Base-by-base conservation (phyloP, 2,888 invertebrate species). In the Pachycephus smyrnensis region DNA sequence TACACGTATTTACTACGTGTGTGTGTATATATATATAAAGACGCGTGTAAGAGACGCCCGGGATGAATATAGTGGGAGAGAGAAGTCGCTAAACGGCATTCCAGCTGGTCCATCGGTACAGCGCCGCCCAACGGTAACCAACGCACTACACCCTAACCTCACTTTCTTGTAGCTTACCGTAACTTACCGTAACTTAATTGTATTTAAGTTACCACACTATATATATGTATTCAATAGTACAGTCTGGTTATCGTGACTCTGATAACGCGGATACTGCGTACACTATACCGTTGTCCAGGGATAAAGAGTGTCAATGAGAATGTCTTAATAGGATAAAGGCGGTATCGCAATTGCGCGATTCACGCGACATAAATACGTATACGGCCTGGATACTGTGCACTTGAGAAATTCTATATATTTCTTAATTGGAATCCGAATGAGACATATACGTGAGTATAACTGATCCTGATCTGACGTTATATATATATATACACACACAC, bases 61-160 rank as follows among this genome's bases (percentile, higher is more conserved):
- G 81, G 85, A 87, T 82, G 86, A 84, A 81, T 79, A 82, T 83
- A 83, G 82, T 81, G 82, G 87, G 89, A 90, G 89, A 88, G 89
- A 87, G 89, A 91, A 91, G 91, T 90, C 89, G 90, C 89, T 90
- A 88, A 90, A 88, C 91, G 89, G 86, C 91, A 91, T 91, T 91
- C 91, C 91, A 89, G 86, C 82, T 88, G 86, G 86, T 85, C 86
- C 88, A 88, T 89, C 89, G 55, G 55, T 55, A 55, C 89, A 89
- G 86, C 89, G 89, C 90, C 90, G 88, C 90, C 90, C 90, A 91
- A 90, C 91, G 91, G 91, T 91, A 91, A 90, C 91, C 88, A 88
- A 87, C 88, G 88, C 89, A 86, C 87, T 85, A 89, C 88, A 88
- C 89, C 89, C 89, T 89, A 88, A 88, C 89, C 87, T 88, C 82